Percentiles rank a stretch among this genome's conserved stretches.
Evolutionary conservation across 2,888 invertebrate species (phyloP).

Genomic region (Ornithoptera alexandrae): DNA sequence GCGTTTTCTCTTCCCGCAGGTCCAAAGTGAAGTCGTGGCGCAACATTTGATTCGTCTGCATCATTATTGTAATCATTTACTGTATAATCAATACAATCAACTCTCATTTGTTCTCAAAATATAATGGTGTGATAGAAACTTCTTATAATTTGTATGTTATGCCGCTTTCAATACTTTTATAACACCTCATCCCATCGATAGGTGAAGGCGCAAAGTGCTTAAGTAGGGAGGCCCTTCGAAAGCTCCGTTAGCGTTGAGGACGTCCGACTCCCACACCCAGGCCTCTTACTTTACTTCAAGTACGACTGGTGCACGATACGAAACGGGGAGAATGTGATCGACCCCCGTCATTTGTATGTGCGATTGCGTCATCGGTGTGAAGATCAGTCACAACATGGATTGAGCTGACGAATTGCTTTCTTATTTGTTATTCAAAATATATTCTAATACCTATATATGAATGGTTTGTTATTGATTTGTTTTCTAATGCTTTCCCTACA

Average conservation of each 20-base stretch:
- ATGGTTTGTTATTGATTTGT: neutral
- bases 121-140: too few species aligned
- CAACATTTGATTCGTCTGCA: constrained; percentile 12
- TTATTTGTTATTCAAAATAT: neutral
- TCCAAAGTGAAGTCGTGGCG: constrained; percentile 29
- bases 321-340: constrained; percentile 19
- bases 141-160: neutral
- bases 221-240: constrained; percentile 28
- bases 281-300: constrained; percentile 49
- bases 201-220: neutral
- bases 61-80: constrained; percentile 1
- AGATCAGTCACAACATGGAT: constrained; percentile 4
- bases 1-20: constrained; percentile 13
- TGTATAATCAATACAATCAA: neutral
- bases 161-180: neutral
- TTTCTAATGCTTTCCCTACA: too few species aligned
- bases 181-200: neutral
- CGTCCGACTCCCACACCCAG: constrained; percentile 52
- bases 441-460: neutral
- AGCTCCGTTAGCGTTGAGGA: constrained; percentile 44
- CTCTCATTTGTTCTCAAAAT: neutral
- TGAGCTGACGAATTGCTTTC: constrained; percentile 1
- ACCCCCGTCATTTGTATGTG: constrained; percentile 11
- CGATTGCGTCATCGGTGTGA: constrained; percentile 13
- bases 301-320: constrained; percentile 40